Percentiles rank a stretch among this genome's conserved stretches.
Conservation (phyloP, 2,113 vertebrate species). For the Scortum barcoo region DNA sequence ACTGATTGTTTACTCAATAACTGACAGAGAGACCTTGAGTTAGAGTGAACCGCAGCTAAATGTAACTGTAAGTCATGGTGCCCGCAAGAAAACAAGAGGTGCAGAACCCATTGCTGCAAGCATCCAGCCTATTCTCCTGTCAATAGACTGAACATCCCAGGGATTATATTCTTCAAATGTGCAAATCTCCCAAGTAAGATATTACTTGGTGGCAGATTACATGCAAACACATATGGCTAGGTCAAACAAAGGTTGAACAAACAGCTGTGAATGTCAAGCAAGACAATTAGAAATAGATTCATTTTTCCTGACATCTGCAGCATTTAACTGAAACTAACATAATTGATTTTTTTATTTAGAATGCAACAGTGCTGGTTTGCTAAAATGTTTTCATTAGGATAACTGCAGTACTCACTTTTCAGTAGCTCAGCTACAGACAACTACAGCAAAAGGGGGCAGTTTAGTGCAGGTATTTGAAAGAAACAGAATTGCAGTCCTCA, state of each 20-base stretch:
- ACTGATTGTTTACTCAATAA: slow-evolving; percentile 36
- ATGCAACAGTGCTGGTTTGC: background rate
- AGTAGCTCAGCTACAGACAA: background rate
- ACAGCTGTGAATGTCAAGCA: slow-evolving; percentile 13
- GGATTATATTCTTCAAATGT: background rate
- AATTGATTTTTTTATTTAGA: background rate
- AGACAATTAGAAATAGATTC: background rate
- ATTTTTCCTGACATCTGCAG: background rate
- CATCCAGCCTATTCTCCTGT: slow-evolving; percentile 18
- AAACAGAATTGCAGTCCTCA: background rate
- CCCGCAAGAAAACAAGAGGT: slow-evolving; percentile 27
- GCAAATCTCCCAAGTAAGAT: slow-evolving; percentile 12
- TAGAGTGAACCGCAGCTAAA: slow-evolving; percentile 19
- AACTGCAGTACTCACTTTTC: background rate
- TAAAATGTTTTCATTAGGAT: background rate
- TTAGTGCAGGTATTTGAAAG: slow-evolving; percentile 64
- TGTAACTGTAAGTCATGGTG: slow-evolving; percentile 61
- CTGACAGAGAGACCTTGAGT: background rate
- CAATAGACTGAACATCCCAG: slow-evolving; percentile 48
- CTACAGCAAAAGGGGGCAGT: slow-evolving; percentile 78
- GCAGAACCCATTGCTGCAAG: slow-evolving; percentile 29
- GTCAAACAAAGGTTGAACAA: no score
- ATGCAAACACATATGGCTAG: slow-evolving; percentile 59
- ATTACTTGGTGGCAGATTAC: slow-evolving; percentile 58
- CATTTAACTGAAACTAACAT: background rate